A percentile compares a stretch with the other conserved stretches of the same genome.
Conservation (phyloP, 2,797 vertebrate genomes). For the Sus cebifrons region DNA sequence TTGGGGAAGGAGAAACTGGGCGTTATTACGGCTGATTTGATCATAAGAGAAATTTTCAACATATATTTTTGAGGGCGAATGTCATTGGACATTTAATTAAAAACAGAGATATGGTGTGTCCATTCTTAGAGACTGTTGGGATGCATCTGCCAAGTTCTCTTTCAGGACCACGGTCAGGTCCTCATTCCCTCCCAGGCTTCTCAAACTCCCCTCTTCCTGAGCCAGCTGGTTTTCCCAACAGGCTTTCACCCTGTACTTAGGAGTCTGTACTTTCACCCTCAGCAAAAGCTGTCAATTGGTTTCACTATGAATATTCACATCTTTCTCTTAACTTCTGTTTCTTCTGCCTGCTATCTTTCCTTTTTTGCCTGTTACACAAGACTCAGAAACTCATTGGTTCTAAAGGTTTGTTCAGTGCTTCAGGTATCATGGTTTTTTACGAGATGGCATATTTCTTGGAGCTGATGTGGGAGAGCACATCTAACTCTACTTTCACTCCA, state of each 20-base stretch:
- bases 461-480: background rate
- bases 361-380: background rate
- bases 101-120: background rate
- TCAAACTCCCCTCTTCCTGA: background rate
- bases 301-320: background rate
- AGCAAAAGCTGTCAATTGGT: background rate
- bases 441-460: background rate
- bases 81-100: background rate
- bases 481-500: conserved; percentile 10
- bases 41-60: conserved; percentile 60
- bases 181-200: background rate
- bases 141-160: background rate
- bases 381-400: background rate
- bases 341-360: background rate
- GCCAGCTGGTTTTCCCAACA: background rate
- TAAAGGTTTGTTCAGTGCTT: conserved; percentile 40
- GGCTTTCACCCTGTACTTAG: background rate
- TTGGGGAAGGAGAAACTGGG: background rate
- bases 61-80: background rate
- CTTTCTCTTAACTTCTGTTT: background rate
- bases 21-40: background rate
- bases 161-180: conserved; percentile 90
- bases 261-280: background rate
- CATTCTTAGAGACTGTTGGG: background rate
- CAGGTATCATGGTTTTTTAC: conserved; percentile 1